Evolutionary conservation across 1,140 invertebrate species (phyloP).

Genomic region (Ceratina japonica): DNA sequence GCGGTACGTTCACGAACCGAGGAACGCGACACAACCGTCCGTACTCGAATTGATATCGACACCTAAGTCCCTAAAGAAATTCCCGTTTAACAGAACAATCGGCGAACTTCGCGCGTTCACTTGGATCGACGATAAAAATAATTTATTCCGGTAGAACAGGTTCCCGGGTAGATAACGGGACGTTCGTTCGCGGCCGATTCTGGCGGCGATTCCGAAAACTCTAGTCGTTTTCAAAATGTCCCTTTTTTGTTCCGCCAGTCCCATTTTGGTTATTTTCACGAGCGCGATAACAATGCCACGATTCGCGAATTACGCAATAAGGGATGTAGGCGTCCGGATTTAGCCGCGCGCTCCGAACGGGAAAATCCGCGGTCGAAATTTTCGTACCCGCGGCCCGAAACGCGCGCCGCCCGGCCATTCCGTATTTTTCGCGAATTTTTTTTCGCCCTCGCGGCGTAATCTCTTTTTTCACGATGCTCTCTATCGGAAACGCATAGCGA

Average conservation of each 20-base stretch:
- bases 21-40: background rate
- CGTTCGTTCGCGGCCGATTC: background rate
- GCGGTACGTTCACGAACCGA: background rate
- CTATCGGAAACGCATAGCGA: slow-evolving; percentile 61
- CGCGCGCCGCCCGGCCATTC: background rate
- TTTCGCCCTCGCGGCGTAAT: slow-evolving; percentile 35
- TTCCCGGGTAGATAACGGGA: no score
- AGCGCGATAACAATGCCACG: background rate
- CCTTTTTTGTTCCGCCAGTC: background rate
- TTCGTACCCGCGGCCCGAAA: background rate
- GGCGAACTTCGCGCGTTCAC: no score
- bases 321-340: slow-evolving; percentile 33
- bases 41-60: background rate
- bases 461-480: slow-evolving; percentile 52
- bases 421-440: slow-evolving; percentile 27
- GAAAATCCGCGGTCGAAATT: slow-evolving; percentile 22
- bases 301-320: slow-evolving; percentile 40
- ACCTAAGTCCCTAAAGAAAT: no score
- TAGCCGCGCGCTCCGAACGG: background rate
- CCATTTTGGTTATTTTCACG: background rate
- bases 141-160: no score
- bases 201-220: no score
- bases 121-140: no score
- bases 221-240: background rate
- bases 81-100: no score